phyloP scores from a whole-genome alignment of 2,113 vertebrate genomes.

The Genyomyrus donnyi region DNA sequence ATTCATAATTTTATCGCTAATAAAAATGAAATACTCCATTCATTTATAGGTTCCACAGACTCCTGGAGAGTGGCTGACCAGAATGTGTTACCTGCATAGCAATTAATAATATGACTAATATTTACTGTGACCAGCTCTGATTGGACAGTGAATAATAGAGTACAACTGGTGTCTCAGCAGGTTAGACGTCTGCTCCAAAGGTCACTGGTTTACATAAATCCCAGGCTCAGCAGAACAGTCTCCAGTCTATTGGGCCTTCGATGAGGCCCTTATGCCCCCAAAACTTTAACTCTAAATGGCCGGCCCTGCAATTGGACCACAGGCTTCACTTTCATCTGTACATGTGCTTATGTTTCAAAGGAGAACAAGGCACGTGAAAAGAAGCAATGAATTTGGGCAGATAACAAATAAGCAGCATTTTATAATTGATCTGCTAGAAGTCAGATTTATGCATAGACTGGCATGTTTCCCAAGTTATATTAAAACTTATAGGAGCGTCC shows the following conservation, averaged over 20 bases:
- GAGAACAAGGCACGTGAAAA: neutral
- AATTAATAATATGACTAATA: neutral
- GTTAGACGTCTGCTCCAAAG: neutral
- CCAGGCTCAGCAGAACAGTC: neutral
- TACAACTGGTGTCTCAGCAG: neutral
- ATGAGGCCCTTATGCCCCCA: neutral
- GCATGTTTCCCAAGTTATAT: neutral
- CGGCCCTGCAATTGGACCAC: neutral
- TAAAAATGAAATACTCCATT: neutral
- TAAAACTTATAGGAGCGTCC: neutral
- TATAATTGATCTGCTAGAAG: neutral
- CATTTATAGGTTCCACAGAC: neutral
- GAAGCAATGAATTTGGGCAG: neutral
- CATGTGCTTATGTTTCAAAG: neutral
- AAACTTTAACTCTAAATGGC: neutral
- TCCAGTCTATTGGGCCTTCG: neutral
- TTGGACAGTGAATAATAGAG: neutral
- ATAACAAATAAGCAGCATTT: neutral
- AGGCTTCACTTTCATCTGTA: neutral
- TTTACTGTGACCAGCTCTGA: neutral
- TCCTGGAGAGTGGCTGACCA: neutral
- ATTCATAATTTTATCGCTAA: neutral
- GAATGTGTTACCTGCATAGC: neutral
- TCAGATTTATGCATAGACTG: neutral
- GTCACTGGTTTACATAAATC: neutral